Evolutionary conservation across 2,888 invertebrate genomes (phyloP), one percentile per base, ranked within the genome.

Genomic region (Ennomos quercinarius): DNA sequence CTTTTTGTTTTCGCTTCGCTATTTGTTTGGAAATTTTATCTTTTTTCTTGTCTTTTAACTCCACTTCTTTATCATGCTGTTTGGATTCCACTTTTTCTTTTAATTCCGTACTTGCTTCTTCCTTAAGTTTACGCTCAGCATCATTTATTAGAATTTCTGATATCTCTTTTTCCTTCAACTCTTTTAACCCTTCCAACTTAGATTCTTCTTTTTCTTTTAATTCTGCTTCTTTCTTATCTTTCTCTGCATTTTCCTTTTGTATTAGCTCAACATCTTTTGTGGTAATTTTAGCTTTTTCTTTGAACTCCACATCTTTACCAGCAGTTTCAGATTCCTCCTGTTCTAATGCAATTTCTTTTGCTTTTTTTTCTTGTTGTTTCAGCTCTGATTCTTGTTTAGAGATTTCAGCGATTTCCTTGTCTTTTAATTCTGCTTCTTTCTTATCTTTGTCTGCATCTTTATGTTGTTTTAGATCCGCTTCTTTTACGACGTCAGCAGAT

Each of bases 391-490:
- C 43, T 12, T 46, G 12, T 27, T 17, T 61, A 42, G 51, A 48
- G 34, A 4, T 56, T 27, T 27, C 6, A 27, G 27, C 27, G 2
- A 54, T 55, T n/a, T 56, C 67, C 56, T 59, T 44, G 44, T 49
- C 6, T 36, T 36, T 37, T 9, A 43, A 45, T 49, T 59, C 61
- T 34, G 34, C 38, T 12, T 54, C 62, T 37, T 52, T 45, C 27
- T 60, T 62, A 10, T 58, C 41, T 63, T 60, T 60, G 11, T 64
- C 56, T 12, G 50, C 50, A 9, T 55, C 37, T 6, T 36, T 10
- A 41, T 48, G 12, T 35, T 74, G 73, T 36, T 74, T 73, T 8
- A 53, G 12, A 10, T 41, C 40, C 9, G 41, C 42, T 10, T 54
- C 49, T 35, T 43, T 9, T 41, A 42, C 45, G n/a, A 10, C 53